Base-by-base conservation (phyloP, 2,888 invertebrate species). In the Amaurobius ferox region DNA sequence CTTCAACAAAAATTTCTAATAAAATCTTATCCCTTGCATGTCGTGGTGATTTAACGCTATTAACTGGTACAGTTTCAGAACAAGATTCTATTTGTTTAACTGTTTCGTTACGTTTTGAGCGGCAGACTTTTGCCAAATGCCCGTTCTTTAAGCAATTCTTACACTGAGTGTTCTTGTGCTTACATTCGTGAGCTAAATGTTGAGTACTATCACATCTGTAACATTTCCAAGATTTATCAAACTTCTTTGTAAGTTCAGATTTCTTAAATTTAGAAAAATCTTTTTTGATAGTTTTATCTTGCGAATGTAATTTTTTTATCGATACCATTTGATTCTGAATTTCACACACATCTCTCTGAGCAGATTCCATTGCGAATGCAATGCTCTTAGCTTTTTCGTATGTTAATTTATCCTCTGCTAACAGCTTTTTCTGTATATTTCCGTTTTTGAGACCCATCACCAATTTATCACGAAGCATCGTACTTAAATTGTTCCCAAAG, bases 181-280 rank as follows among this genome's bases (percentile, higher is more conserved):
- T 71, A 71, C 48, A 48, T 71, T 71, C 71, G 71, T 71, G 71
- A 71, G 71, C 71, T 71, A 74, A 74, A 74, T 74, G 74, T 74
- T 74, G 74, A 74, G 74, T 74, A 74, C 74, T 74, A 74, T 74
- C 74, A 74, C 74, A 74, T 74, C 74, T 74, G 74, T 74, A 74
- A 74, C 74, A 74, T 74, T 74, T 74, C 64, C 74, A 39, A 62
- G 64, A 74, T 74, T 74, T 74, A 74, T 74, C 74, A 74, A 74
- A 74, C 74, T 74, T 74, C 74, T 74, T 74, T 74, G 74, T 62
- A 74, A 64, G 64, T 74, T 74, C n/a, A n/a, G n/a, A n/a, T 70
- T 70, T 70, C 70, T 70, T 70, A 70, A 70, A 70, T 48, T 70
- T 70, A 70, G 44, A 70, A 72, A 72, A 72, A 72, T 72, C 72